Base-by-base conservation (phyloP, 2,888 invertebrate species). In the Acrocera orbiculus region DNA sequence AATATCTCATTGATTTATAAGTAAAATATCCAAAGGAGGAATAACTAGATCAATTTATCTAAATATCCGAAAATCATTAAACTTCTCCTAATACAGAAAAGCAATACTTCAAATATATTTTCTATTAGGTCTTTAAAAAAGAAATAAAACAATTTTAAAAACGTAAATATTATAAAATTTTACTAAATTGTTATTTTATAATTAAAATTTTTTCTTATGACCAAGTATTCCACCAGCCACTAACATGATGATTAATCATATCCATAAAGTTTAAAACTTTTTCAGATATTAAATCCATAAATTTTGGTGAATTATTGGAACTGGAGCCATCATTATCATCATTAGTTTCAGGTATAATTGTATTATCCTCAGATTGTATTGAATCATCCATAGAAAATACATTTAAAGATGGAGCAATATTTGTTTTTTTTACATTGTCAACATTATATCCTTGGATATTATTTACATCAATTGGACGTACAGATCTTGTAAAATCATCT, bases 181-280 rank as follows among this genome's bases (percentile, higher is more conserved):
- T n/a, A n/a, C n/a, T n/a, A n/a, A n/a, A n/a, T n/a, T n/a, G n/a
- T n/a, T n/a, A n/a, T n/a, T n/a, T n/a, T n/a, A n/a, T n/a, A n/a
- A n/a, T n/a, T n/a, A n/a, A n/a, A n/a, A n/a, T n/a, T n/a, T 27
- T 22, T 19, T 19, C 5, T 15, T 24, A 34, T 10, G 30, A 20
- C 35, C 35, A 35, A 4, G 52, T 51, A 27, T 48, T 50, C 42
- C 55, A 56, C 56, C 53, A 56, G 9, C 53, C 52, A 32, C 44
- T 46, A 31, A 57, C 48, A 29, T 56, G 55, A 6, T 46, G 44
- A 3, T 53, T 44, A 16, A 56, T 40, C 19, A 53, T 49, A 37
- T 49, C 49, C 30, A 56, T 46, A 11, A 56, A 46, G 30, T 44
- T 49, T 16, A 46, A 44, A 4, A 56, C 46, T 28, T 48, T 52